These are phyloP conservation scores for Onchidella celtica DNA, from an alignment of 2,888 invertebrate genomes.

Conservation along the genomic window DNA sequence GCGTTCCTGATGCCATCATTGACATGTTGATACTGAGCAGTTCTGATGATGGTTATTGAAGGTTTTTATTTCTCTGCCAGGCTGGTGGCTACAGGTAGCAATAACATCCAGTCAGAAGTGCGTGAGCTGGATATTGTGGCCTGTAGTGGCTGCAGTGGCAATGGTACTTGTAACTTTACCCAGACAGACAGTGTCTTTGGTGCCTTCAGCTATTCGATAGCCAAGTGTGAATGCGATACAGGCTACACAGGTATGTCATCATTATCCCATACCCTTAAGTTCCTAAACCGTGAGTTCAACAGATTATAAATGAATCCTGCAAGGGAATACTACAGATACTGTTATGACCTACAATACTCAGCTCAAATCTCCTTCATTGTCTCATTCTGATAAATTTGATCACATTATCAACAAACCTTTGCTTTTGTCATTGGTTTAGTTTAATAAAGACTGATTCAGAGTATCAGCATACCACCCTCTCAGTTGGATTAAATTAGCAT, in stretches of 20 bases:
- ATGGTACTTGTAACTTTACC: conserved; percentile 53
- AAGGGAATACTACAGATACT: no score
- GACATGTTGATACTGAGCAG: no score
- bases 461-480: no score
- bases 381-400: not conserved
- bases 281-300: no score
- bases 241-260: conserved; percentile 56
- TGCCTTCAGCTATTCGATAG: conserved; percentile 31
- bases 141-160: conserved; percentile 55
- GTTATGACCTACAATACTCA: not conserved
- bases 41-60: no score
- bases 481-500: no score
- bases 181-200: not conserved
- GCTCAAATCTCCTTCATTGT: not conserved
- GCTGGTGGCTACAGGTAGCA: conserved; percentile 7
- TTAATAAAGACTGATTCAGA: no score
- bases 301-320: no score
- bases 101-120: conserved; percentile 7
- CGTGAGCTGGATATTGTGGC: not conserved
- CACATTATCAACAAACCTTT: no score
- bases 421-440: no score
- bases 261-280: no score
- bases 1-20: no score
- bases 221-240: conserved; percentile 44
- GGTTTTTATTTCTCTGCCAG: conserved; percentile 5